Conservation (phyloP, 2,113 vertebrate species). For the Taurulus bubalis region DNA sequence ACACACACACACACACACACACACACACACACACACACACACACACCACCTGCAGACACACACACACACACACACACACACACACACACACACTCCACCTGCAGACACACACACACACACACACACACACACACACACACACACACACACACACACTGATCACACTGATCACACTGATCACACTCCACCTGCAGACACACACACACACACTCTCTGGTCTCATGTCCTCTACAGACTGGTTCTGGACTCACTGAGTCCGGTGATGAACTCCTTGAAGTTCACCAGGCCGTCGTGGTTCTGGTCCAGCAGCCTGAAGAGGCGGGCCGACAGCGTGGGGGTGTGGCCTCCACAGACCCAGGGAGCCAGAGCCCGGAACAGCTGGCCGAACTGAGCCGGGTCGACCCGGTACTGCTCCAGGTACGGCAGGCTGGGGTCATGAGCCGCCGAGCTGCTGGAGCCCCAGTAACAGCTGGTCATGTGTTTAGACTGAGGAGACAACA, state of each 20-base stretch:
- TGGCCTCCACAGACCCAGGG: constrained; percentile 92
- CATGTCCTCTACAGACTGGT: too few relatives aligned
- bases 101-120: too few relatives aligned
- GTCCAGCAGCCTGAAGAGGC: constrained; percentile 94
- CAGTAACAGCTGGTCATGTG: constrained; percentile 97
- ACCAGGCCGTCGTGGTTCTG: constrained; percentile 93
- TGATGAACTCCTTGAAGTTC: constrained; percentile 99
- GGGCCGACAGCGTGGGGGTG: constrained; percentile 85
- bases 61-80: neutral
- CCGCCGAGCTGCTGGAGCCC: constrained; percentile 85
- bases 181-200: too few relatives aligned
- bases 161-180: too few relatives aligned
- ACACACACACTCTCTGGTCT: too few relatives aligned
- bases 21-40: too few relatives aligned
- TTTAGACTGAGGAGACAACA: constrained; percentile 84
- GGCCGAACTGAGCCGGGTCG: constrained; percentile 88
- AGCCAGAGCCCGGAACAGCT: constrained; percentile 88
- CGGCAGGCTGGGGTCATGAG: constrained; percentile 93
- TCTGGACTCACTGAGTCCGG: constrained; percentile 89
- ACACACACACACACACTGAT: neutral
- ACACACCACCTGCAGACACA: constrained; percentile 82
- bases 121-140: too few relatives aligned
- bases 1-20: neutral
- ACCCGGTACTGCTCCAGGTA: constrained; percentile 99
- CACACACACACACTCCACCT: too few relatives aligned